Conservation (phyloP, 2,113 vertebrate genomes). For the Leptobrachium leishanense region DNA sequence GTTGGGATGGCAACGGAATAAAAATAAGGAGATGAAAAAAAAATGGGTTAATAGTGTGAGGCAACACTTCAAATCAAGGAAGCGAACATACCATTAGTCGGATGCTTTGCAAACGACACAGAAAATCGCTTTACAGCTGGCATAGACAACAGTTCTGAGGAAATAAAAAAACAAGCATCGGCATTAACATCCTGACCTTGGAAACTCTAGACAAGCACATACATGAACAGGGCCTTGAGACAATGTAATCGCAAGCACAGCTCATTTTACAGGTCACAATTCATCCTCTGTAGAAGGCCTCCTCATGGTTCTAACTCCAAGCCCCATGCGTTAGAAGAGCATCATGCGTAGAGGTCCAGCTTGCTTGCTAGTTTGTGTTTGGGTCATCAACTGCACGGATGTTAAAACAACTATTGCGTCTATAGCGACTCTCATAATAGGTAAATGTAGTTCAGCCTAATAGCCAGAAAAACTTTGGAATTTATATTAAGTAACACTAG, state of each 20-base stretch:
- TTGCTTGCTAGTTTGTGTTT: too few species aligned
- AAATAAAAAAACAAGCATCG: constrained; percentile 92
- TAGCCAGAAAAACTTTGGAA: too few species aligned
- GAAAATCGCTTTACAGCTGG: constrained; percentile 99
- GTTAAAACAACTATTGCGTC: too few species aligned
- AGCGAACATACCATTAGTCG: constrained; percentile 99
- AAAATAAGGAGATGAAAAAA: constrained; percentile 52
- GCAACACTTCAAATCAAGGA: constrained; percentile 81
- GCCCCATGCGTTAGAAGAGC: not conserved
- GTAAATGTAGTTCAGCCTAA: too few species aligned
- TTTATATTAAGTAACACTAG: too few species aligned
- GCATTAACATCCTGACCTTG: constrained; percentile 70
- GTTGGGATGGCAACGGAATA: constrained; percentile 40
- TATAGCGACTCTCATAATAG: too few species aligned
- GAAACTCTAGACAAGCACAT: constrained; percentile 32
- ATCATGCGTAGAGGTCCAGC: not conserved
- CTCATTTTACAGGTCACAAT: constrained; percentile 13
- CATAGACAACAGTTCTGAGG: constrained; percentile 99
- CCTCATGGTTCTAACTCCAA: too few species aligned
- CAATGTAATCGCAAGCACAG: constrained; percentile 20
- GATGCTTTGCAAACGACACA: constrained; percentile 99
- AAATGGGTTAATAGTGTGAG: constrained; percentile 69
- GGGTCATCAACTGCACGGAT: too few species aligned
- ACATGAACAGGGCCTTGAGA: constrained; percentile 25
- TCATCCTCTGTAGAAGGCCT: not conserved